phyloP scores from a whole-genome alignment of 2,888 invertebrate genomes.

The Drosophila nr. medialis region DNA sequence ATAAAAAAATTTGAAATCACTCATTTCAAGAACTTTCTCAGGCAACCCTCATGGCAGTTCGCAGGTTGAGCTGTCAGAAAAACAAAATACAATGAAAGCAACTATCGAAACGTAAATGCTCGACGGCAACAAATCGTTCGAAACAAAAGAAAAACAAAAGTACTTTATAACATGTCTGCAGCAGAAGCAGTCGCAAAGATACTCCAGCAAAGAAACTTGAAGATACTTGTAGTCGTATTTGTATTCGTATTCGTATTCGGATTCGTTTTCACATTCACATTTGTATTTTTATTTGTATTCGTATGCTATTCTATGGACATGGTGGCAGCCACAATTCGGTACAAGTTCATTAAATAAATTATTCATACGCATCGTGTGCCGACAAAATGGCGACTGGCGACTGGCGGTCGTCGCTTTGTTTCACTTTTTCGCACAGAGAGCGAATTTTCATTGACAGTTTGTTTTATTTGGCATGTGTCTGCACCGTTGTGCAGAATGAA shows the following conservation, averaged over 20 bases:
- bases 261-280: slow-evolving; percentile 14
- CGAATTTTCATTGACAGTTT: slow-evolving; percentile 64
- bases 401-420: slow-evolving; percentile 69
- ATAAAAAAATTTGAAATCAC: background rate
- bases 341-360: slow-evolving; percentile 83
- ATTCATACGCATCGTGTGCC: slow-evolving; percentile 82
- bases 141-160: slow-evolving; percentile 72
- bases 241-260: slow-evolving; percentile 15
- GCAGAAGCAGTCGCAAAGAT: slow-evolving; percentile 53
- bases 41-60: slow-evolving; percentile 45
- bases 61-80: slow-evolving; percentile 63
- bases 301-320: slow-evolving; percentile 28
- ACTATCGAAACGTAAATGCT: slow-evolving; percentile 63
- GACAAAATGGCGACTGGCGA: slow-evolving; percentile 75
- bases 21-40: background rate
- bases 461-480: slow-evolving; percentile 68
- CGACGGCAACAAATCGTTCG: slow-evolving; percentile 68
- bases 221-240: slow-evolving; percentile 37
- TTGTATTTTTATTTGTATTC: slow-evolving; percentile 27
- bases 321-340: slow-evolving; percentile 43
- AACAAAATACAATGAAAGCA: slow-evolving; percentile 49
- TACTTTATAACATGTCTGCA: slow-evolving; percentile 72
- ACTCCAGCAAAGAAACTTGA: slow-evolving; percentile 47
- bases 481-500: slow-evolving; percentile 75
- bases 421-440: slow-evolving; percentile 51